Evolutionary conservation across 2,797 vertebrate species (phyloP), one percentile per base, ranked within the genome.

Genomic region (Halcyon chelicuti): DNA sequence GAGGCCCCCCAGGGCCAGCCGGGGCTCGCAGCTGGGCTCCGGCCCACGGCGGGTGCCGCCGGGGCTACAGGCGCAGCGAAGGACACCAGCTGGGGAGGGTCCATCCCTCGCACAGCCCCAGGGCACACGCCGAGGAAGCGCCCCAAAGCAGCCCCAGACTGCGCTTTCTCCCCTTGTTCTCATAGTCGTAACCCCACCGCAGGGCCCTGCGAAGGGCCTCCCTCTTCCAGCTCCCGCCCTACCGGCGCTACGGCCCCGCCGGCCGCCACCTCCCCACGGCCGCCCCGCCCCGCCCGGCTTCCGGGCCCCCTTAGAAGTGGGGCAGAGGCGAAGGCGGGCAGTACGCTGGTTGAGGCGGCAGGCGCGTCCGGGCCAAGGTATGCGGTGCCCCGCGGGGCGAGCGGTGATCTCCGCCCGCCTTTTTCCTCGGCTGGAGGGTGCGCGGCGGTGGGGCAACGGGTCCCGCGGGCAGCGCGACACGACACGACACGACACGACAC

Each of bases 91-190:
- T 14, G 10, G 11, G 8, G 44, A 67, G 16, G 4, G 7, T 35
- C 12, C 14, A 1, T 2, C 18, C 4, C 9, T 51, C 12, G 4
- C n/a, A 13, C 37, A 4, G 2, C 10, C 35, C 7, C 8, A 12
- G 5, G 3, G 4, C 10, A 17, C 23, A 14, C 9, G 1, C 20
- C 12, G 5, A 5, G 1, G 3, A 3, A 5, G 8, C 3, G 22
- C 16, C 21, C 9, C 31, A 7, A 6, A 5, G 3, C 14, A 9
- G 8, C 14, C 22, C 29, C 12, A 6, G 3, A 8, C 19, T 2
- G 1, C 0, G 0, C 39, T 14, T 13, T 31, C 35, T 22, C 16
- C 51, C 35, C 51, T 54, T 29, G 17, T 31, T 18, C 29, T 54
- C 19, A 31, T 4, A 19, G 7, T 52, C 15, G 17, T 12, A 22